Evolutionary conservation across 2,113 vertebrate species (phyloP), one percentile per base, ranked within the genome.

Genomic region (Urocolius indicus): DNA sequence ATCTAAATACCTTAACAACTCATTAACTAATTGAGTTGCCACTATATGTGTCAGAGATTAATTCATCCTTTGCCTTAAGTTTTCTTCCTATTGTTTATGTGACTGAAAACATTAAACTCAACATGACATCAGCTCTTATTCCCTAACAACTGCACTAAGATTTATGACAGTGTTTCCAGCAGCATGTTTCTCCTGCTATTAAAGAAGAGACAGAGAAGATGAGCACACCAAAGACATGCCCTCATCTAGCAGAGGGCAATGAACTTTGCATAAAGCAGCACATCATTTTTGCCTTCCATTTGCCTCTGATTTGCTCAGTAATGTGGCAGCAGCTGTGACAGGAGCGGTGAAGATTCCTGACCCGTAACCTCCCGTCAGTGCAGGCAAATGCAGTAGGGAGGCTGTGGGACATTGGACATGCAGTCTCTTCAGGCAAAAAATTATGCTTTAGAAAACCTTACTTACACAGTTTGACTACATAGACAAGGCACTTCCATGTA

Each of bases 161-260:
- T 93, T 95, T 92, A 78, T 80, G 85, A 66, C 78, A 81, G 22
- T 74, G 20, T 83, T 87, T 95, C 54, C 71, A 91, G 71, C 66
- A 93, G 67, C 43, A 27, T 52, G 67, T 80, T 96, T 85, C 59
- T 86, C 75, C 59, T 83, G 63, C 65, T 95, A 32, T 88, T 87
- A 90, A 84, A 41, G 58, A 79, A 69, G 79, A 93, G 78, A 86
- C 72, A 84, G 62, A 90, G 49, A 49, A 85, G 71, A 88, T 77
- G 78, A 95, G 82, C 43, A 23, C 38, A 74, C 85, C 32, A 68
- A 87, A 93, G 48, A 11, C 54, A 14, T 86, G 82, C 55, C 59
- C 75, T 95, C 55, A 52, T 80, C 32, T 71, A 84, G 67, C 52
- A 79, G 62, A 61, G 93, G 32, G 51, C 75, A 84, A 59, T 1